Evolutionary conservation across 1,140 invertebrate genomes (phyloP).

Genomic region (Marisa cornuarietis): DNA sequence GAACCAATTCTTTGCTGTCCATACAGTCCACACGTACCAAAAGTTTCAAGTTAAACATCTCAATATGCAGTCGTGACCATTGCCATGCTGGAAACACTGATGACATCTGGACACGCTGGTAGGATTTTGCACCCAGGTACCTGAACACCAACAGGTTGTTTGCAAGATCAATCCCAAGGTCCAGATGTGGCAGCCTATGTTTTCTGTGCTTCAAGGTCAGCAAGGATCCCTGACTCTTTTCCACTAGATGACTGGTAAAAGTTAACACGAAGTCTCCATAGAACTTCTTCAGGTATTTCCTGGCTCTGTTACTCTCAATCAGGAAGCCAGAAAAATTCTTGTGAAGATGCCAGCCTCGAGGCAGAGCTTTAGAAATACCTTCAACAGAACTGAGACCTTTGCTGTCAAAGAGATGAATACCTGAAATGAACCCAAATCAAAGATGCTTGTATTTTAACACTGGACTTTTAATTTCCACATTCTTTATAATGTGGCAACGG

Average conservation of each 20-base stretch:
- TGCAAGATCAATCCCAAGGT: conserved; percentile 35
- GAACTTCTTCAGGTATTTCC: conserved; percentile 18
- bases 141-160: conserved; percentile 35
- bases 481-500: too few relatives aligned
- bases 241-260: conserved; percentile 12
- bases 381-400: not conserved
- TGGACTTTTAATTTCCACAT: not conserved
- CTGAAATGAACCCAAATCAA: conserved; percentile 1
- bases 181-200: conserved; percentile 36
- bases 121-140: conserved; percentile 43
- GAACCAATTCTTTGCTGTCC: not conserved
- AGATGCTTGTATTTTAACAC: not conserved
- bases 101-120: conserved; percentile 34
- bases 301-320: not conserved
- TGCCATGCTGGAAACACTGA: conserved; percentile 25
- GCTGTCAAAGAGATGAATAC: conserved; percentile 19
- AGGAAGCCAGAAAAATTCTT: conserved; percentile 27
- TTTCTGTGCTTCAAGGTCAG: conserved; percentile 27
- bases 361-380: conserved; percentile 17
- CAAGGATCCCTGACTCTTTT: conserved; percentile 14
- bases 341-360: conserved; percentile 26
- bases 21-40: conserved; percentile 30
- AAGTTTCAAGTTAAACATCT: conserved; percentile 18
- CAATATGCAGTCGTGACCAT: conserved; percentile 31
- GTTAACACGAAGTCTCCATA: conserved; percentile 26